Percentiles rank a stretch among this genome's conserved stretches.
Conservation (phyloP, 2,113 vertebrate species). For the Labeo rohita region DNA sequence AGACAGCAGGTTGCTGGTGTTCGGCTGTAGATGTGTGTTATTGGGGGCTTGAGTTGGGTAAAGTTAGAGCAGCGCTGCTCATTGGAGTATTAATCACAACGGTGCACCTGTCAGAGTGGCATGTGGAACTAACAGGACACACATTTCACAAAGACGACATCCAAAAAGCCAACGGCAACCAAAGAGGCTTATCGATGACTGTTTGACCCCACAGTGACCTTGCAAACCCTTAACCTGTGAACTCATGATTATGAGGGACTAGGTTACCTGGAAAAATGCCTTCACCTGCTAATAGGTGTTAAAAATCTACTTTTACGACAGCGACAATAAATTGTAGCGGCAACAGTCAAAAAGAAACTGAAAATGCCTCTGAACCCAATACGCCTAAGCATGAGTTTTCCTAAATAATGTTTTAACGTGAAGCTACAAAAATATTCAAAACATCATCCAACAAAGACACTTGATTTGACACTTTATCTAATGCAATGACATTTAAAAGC, state of each 20-base stretch:
- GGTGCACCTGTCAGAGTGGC: conserved; percentile 89
- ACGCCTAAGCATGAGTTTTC: neutral
- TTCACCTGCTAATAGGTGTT: conserved; percentile 62
- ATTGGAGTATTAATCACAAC: conserved; percentile 87
- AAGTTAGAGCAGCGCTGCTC: conserved; percentile 54
- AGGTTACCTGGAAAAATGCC: conserved; percentile 50
- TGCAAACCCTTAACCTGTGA: conserved; percentile 53
- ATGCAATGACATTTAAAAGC: neutral
- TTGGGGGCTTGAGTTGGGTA: neutral
- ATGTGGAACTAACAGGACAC: conserved; percentile 98
- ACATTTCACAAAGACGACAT: conserved; percentile 75
- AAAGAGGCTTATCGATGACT: conserved; percentile 67
- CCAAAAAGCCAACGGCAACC: conserved; percentile 69
- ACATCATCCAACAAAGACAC: neutral
- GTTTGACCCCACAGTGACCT: conserved; percentile 21
- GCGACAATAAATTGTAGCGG: neutral
- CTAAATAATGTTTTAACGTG: neutral
- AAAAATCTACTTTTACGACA: conserved; percentile 18
- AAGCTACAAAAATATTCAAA: neutral
- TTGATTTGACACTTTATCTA: neutral
- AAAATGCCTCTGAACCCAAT: neutral
- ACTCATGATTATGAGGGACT: conserved; percentile 60
- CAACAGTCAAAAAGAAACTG: neutral
- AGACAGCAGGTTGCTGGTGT: neutral
- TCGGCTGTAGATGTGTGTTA: conserved; percentile 23